Base-by-base conservation (phyloP, 2,888 invertebrate genomes). In the Synanthedon andrenaeformis region DNA sequence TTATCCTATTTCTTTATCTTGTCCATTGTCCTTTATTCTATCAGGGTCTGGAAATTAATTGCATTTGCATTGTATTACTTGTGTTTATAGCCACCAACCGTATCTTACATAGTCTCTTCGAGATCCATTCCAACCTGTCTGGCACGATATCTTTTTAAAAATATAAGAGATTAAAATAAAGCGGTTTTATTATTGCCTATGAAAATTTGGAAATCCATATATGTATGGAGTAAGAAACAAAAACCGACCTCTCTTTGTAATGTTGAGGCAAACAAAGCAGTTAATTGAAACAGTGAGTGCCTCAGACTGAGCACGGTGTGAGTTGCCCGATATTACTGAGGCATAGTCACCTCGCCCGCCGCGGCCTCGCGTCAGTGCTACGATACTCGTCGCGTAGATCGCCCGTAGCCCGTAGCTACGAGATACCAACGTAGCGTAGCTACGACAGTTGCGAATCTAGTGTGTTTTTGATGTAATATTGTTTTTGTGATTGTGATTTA, bases 361-460 rank as follows among this genome's bases (percentile, higher is more conserved):
- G 62, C 70, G 72, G 48, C 28, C 67, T 62, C 69, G 72, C 79
- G 82, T 69, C 84, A 87, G 86, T 86, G 78, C 83, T 83, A 81
- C 84, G 82, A 66, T 67, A 74, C 69, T 67, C 81, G 79, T 66
- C 82, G 84, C 78, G 83, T 82, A 78, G 82, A 66, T 66, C 70
- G 72, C 77, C 68, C 83, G 82, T 35, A 71, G 56, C 51, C 41
- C 50, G 41, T 1, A 17, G 51, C 54, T 56, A 56, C 53, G 54
- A 42, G 42, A 12, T n/a, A 6, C 53, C 10, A 42, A 28, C 62
- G 78, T 74, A 72, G 73, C 64, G 55, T 54, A 53, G 68, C 80
- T 76, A 75, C 80, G 79, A 58, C 56, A 51, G 66, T 68, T 65
- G 11, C 66, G 65, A 67, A 67, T 10, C 35, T 70, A 58, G 62